Evolutionary conservation across 2,888 invertebrate species (phyloP), one percentile per base, ranked within the genome.

Genomic region (Cyclophora punctaria): DNA sequence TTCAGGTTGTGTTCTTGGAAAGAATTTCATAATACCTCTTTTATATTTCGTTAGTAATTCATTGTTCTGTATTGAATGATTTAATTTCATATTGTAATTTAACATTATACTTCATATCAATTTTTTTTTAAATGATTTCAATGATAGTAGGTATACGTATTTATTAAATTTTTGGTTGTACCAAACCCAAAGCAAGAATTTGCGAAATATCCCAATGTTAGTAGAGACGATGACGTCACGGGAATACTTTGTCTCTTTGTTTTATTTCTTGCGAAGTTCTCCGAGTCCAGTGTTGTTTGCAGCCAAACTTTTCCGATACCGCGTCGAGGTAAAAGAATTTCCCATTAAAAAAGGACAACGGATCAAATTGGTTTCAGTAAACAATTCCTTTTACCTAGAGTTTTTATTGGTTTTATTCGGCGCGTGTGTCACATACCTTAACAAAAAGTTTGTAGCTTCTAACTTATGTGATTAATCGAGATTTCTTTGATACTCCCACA

Each of bases 381-480:
- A 80, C 82, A 83, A 75, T 83, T 73, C 76, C 53, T 54, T 53
- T 56, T 54, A 62, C 62, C 66, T 53, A 66, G 71, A 67, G 75
- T 69, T 73, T 69, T 79, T 84, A 83, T 83, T 83, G 80, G 80
- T 83, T 84, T 78, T 75, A 76, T 75, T 69, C 67, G 69, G 60
- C 66, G 72, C 71, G 72, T 76, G 73, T 75, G 75, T 73, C 73
- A 75, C 72, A 80, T 78, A 75, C 66, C 64, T 52, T 49, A 44
- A 49, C 37, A 49, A 44, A 46, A 55, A 52, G 43, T 55, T 55
- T 55, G 48, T 51, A 45, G 52, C 52, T 55, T 47, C 35, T 49
- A 52, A 50, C 46, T 50, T 46, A 43, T 48, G 48, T 52, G 55
- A 55, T 52, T 55, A 55, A 55, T 52, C 48, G 47, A 47, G 51